A percentile compares a stretch with the other conserved stretches of the same genome.
Conservation (phyloP, 1,140 invertebrate genomes). For the Augochlora pura region DNA sequence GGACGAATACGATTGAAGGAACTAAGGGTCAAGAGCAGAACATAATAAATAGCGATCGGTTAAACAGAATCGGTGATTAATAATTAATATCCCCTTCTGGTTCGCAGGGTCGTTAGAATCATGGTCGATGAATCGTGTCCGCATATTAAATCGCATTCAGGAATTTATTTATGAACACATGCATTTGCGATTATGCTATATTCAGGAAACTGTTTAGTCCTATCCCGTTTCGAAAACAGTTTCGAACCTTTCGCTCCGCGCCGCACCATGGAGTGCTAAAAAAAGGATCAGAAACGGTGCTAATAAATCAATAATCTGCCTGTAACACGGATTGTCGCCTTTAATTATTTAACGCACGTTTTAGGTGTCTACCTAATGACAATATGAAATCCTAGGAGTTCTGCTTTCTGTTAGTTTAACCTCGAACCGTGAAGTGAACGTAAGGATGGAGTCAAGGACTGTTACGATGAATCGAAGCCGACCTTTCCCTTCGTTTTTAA, state of each 20-base stretch:
- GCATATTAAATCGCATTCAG: background rate
- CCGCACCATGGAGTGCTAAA: background rate
- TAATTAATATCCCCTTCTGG: too few relatives aligned
- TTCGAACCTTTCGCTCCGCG: background rate
- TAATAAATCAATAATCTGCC: too few relatives aligned
- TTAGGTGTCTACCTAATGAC: background rate
- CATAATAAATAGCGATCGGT: too few relatives aligned
- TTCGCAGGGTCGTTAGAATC: too few relatives aligned
- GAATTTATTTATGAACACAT: background rate
- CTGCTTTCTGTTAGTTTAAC: background rate
- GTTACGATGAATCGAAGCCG: background rate
- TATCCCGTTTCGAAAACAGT: background rate
- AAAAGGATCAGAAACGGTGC: background rate
- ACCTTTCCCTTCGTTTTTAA: background rate
- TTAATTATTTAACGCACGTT: background rate
- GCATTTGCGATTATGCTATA: background rate
- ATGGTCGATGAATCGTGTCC: background rate
- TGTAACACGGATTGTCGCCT: too few relatives aligned
- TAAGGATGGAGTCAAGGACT: conserved; percentile 19
- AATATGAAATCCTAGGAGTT: background rate
- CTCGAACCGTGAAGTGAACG: conserved; percentile 15
- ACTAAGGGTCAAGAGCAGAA: too few relatives aligned
- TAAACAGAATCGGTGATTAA: too few relatives aligned
- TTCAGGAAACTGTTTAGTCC: background rate
- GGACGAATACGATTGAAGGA: too few relatives aligned